Percentiles rank a stretch among this genome's conserved stretches.
Evolutionary conservation across 2,113 vertebrate genomes (phyloP).

Genomic region (Dromas ardeola): DNA sequence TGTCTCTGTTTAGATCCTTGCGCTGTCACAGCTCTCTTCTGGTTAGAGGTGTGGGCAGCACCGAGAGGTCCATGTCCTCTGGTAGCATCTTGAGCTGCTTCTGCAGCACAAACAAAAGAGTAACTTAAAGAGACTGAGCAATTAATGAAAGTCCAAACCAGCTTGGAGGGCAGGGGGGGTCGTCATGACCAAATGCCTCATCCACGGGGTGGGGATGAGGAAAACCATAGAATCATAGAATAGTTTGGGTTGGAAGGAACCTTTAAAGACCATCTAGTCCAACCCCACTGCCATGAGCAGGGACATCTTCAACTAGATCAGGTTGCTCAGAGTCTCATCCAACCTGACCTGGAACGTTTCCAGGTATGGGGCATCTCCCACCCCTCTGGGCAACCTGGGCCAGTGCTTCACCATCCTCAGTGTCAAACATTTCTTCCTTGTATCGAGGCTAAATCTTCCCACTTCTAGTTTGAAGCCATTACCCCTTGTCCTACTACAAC

Average conservation of each 20-base stretch:
- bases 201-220: background rate
- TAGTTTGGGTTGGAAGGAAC: background rate
- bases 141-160: background rate
- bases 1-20: background rate
- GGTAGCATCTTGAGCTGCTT: background rate
- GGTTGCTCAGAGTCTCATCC: background rate
- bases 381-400: background rate
- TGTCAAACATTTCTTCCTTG: background rate
- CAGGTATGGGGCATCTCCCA: background rate
- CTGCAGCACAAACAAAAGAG: background rate
- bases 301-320: too few species aligned
- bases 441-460: background rate
- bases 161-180: background rate
- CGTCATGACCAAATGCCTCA: background rate
- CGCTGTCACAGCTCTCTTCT: background rate
- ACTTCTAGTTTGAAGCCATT: background rate
- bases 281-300: background rate
- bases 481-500: background rate
- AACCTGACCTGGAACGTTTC: background rate
- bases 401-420: background rate
- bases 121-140: background rate
- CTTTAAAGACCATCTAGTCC: background rate
- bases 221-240: background rate
- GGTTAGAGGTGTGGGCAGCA: background rate
- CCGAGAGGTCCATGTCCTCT: fast-evolving